Conservation (phyloP, 2,797 vertebrate species). For the Crocodylus rhombifer region DNA sequence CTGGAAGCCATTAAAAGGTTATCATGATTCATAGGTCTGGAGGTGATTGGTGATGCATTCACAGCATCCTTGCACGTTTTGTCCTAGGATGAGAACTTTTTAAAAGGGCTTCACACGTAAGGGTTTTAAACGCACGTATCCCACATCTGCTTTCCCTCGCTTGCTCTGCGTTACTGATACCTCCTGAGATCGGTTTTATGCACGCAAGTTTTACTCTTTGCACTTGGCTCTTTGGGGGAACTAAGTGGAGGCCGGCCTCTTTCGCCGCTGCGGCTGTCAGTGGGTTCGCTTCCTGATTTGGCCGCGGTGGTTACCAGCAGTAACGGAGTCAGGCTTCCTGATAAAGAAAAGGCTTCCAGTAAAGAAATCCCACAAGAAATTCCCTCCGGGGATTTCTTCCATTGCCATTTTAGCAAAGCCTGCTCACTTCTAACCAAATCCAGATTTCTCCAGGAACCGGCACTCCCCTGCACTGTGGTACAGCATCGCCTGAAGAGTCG, state of each 20-base stretch:
- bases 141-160: no score
- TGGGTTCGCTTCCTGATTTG: not conserved
- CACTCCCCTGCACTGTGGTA: not conserved
- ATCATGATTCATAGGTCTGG: not conserved
- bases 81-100: not conserved
- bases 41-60: not conserved
- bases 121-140: no score
- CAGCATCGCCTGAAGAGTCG: not conserved
- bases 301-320: not conserved
- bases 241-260: not conserved
- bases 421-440: not conserved
- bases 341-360: not conserved
- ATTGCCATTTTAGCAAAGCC: not conserved
- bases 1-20: not conserved
- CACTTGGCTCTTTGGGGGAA: not conserved
- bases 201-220: not conserved
- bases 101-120: not conserved
- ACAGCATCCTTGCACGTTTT: not conserved
- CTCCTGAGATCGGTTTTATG: not conserved
- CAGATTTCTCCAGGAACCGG: conserved; percentile 14
- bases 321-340: not conserved
- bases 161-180: not conserved
- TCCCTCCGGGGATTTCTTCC: not conserved
- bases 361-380: not conserved
- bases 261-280: not conserved